Conservation (phyloP, 2,797 vertebrate genomes). For the Poeciliopsis paucimaculata region DNA sequence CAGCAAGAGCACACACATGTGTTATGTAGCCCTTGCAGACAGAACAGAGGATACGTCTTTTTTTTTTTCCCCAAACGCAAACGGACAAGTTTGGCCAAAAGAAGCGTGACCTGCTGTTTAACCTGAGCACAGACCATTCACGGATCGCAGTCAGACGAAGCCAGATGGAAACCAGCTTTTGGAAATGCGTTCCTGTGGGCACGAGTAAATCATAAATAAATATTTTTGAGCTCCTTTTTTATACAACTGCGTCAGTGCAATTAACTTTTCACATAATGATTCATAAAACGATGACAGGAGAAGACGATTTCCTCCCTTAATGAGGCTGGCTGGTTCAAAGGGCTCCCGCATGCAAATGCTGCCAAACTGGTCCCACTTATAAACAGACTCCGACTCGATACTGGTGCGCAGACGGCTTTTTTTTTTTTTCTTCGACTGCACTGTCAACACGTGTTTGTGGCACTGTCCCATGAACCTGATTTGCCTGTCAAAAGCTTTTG, state of each 20-base stretch:
- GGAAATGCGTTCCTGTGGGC: slow-evolving; percentile 54
- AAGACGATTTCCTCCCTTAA: slow-evolving; percentile 61
- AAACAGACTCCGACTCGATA: slow-evolving; percentile 19
- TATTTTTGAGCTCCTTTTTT: slow-evolving; percentile 60
- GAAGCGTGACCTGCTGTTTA: slow-evolving; percentile 69
- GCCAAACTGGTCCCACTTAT: slow-evolving; percentile 38
- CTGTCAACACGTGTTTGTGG: slow-evolving; percentile 20
- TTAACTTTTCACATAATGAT: slow-evolving; percentile 66
- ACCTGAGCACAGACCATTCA: slow-evolving; percentile 49
- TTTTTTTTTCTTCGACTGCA: slow-evolving; percentile 30
- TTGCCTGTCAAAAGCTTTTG: slow-evolving; percentile 58
- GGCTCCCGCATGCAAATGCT: slow-evolving; percentile 36
- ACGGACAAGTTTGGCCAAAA: slow-evolving; percentile 47
- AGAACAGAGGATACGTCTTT: slow-evolving; percentile 14
- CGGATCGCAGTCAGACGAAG: slow-evolving; percentile 61
- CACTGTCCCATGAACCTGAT: slow-evolving; percentile 33
- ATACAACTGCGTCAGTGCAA: slow-evolving; percentile 59
- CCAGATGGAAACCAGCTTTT: slow-evolving; percentile 48
- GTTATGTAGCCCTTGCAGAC: slow-evolving; percentile 14
- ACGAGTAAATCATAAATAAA: slow-evolving; percentile 70
- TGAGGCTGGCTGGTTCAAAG: slow-evolving; percentile 56
- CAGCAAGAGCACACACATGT: slow-evolving; percentile 31
- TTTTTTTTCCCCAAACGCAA: slow-evolving; percentile 11
- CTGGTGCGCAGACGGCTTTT: slow-evolving; percentile 28
- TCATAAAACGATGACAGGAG: slow-evolving; percentile 68